Evolutionary conservation across 2,888 invertebrate genomes (phyloP).

Genomic region (Drosophila ustulata): DNA sequence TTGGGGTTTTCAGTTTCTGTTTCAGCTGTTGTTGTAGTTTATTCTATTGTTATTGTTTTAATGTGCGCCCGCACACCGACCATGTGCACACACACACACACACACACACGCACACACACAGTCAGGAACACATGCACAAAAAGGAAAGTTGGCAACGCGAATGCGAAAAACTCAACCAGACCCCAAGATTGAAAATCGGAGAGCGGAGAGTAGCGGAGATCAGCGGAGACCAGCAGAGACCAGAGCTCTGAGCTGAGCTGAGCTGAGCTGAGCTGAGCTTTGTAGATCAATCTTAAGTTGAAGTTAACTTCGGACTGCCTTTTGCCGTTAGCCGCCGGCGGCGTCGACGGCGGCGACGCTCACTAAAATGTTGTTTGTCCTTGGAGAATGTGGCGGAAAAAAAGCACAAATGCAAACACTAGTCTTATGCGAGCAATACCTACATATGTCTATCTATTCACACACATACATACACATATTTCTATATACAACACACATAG

Average conservation of each 20-base stretch:
- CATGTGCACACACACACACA: conserved; percentile 41
- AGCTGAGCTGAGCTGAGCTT: conserved; percentile 39
- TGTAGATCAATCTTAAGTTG: conserved; percentile 72
- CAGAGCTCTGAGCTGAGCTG: conserved; percentile 28
- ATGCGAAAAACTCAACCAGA: conserved; percentile 63
- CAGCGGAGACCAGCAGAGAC: conserved; percentile 14
- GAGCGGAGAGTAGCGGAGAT: conserved; percentile 12
- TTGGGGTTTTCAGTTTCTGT: conserved; percentile 33
- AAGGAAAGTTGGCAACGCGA: conserved; percentile 74
- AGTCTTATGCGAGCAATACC: conserved; percentile 16
- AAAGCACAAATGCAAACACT: conserved; percentile 39
- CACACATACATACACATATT: not conserved
- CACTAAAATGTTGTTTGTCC: conserved; percentile 82
- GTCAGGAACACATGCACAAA: conserved; percentile 40
- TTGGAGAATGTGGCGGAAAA: conserved; percentile 78
- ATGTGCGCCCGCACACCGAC: conserved; percentile 75
- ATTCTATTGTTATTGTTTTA: conserved; percentile 63
- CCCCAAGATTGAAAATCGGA: conserved; percentile 24
- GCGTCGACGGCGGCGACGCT: conserved; percentile 40
- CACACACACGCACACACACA: conserved; percentile 37
- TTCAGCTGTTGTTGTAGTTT: conserved; percentile 16
- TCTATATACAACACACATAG: conserved; percentile 3
- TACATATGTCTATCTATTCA: conserved; percentile 17
- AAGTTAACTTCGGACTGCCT: conserved; percentile 54
- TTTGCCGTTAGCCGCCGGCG: conserved; percentile 68